Evolutionary conservation across 2,113 vertebrate species (phyloP), one percentile per base, ranked within the genome.

Genomic region (Hemibagrus wyckioides): DNA sequence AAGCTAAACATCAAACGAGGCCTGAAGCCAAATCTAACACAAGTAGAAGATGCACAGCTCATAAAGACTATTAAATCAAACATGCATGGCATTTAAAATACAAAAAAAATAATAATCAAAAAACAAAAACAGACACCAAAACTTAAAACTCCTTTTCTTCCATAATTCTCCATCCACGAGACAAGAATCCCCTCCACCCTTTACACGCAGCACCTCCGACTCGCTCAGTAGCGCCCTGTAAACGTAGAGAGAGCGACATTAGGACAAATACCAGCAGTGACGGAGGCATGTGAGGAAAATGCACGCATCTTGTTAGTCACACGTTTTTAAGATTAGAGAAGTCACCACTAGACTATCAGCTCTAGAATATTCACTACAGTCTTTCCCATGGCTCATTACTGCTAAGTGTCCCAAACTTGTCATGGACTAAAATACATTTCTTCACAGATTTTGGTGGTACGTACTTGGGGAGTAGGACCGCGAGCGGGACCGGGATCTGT

Each of bases 391-490:
- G 15, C 4, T 30, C 15, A 2, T 54, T 79, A 33, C 8, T 54
- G 30, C 19, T 15, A 4, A 80, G 77, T 13, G n/a, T 80, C 25
- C 23, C 50, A 33, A 2, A 21, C 21, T 19, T 23, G 30, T 23
- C n/a, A 21, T 33, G 10, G 8, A 33, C 30, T 33, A 7, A 54
- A 21, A 52, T 10, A 76, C 6, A 50, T 57, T 69, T 39, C n/a
- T 39, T 59, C 36, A 41, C 30, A 41, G 23, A 23, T 48, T 17
- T 10, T 59, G 28, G 41, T 17, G 28, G 30, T 76, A 97, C 97
- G 97, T 96, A 99, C 97, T 96, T 91, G 98, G 98, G 44, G 98
- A 98, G 88, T 98, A 99, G 33, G 98, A 99, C 4, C 97, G 96
- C 63, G 98, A 99, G 82, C 98, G 95, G 84, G 97, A 99, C 1